phyloP scores from a whole-genome alignment of 2,113 vertebrate species.

The Rhinoderma darwinii region DNA sequence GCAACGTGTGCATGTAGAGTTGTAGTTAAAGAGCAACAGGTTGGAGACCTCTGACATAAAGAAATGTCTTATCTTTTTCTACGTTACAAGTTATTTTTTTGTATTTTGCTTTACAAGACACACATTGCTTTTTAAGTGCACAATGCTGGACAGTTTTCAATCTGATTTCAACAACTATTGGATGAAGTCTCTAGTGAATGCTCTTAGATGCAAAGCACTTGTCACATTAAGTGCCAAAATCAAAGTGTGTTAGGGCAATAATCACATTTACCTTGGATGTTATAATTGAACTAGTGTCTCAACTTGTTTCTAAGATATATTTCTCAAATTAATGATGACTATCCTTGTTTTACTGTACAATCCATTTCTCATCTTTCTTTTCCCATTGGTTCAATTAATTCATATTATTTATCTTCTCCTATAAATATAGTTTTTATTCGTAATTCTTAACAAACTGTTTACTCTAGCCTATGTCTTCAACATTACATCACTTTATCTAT shows the following conservation, averaged over 20 bases:
- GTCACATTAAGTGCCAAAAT: slow-evolving; percentile 10
- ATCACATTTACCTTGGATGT: slow-evolving; percentile 10
- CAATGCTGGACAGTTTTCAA: slow-evolving; percentile 16
- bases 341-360: not conserved
- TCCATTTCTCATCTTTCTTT: not conserved
- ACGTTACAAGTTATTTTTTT: too few species aligned
- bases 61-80: too few species aligned
- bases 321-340: slow-evolving; percentile 23
- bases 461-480: not conserved
- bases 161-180: slow-evolving; percentile 21
- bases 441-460: not conserved
- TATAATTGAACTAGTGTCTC: slow-evolving; percentile 6
- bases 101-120: too few species aligned
- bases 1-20: too few species aligned
- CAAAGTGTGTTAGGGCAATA: slow-evolving; percentile 13
- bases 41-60: too few species aligned
- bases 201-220: not conserved
- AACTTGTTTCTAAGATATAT: not conserved
- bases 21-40: too few species aligned
- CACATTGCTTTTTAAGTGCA: too few species aligned
- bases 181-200: not conserved
- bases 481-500: not conserved
- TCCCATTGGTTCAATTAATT: not conserved
- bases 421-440: not conserved
- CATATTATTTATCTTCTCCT: not conserved